phyloP scores from a whole-genome alignment of 2,888 invertebrate genomes.

The Synergus itoensis region DNA sequence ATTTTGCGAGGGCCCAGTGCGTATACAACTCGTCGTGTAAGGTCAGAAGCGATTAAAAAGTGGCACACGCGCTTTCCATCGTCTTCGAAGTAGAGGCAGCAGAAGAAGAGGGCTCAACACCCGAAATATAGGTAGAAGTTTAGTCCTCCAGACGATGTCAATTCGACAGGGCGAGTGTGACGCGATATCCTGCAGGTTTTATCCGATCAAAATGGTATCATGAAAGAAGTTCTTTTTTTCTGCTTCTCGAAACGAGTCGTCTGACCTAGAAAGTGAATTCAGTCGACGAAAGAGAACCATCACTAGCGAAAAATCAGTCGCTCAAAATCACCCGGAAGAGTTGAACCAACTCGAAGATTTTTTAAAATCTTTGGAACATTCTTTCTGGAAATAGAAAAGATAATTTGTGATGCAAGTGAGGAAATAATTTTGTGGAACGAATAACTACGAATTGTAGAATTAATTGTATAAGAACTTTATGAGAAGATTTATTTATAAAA shows the following conservation, averaged over 20 bases:
- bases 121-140: conserved; percentile 61
- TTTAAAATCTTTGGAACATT: background rate
- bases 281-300: conserved; percentile 3
- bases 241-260: background rate
- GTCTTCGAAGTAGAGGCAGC: conserved; percentile 33
- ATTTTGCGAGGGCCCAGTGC: conserved; percentile 18
- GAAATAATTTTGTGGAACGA: background rate
- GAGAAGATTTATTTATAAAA: conserved; percentile 38
- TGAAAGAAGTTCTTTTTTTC: background rate
- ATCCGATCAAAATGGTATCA: conserved; percentile 18
- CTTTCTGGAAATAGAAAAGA: background rate
- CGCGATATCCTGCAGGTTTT: conserved; percentile 54
- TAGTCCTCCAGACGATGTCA: conserved; percentile 25
- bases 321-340: background rate
- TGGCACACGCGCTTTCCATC: conserved; percentile 63
- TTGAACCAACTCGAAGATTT: background rate
- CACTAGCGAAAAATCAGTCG: conserved; percentile 3
- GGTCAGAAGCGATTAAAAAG: conserved; percentile 59
- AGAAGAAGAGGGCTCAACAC: conserved; percentile 53
- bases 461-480: background rate
- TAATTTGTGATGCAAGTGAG: background rate
- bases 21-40: conserved; percentile 29
- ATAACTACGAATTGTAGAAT: background rate
- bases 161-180: conserved; percentile 57
- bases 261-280: conserved; percentile 18